Evolutionary conservation across 2,888 invertebrate species (phyloP), one percentile per base, ranked within the genome.

Genomic region (Cheilosia soror): DNA sequence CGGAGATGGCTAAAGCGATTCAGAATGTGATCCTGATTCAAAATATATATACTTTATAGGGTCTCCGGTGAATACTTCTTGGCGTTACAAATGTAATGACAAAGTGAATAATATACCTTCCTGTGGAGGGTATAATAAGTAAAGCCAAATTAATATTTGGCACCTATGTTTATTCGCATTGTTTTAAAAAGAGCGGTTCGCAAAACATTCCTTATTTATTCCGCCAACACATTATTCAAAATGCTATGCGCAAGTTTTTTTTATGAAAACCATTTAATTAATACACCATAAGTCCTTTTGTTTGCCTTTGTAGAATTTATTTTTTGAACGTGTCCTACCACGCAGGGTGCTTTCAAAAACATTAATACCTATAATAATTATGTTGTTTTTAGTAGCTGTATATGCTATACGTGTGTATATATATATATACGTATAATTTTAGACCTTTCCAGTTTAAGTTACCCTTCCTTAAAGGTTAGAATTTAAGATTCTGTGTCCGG

Each of bases 301-400:
- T 31, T 63, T 31, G 31, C n/a, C 20, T 13, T n/a, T 13, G 13
- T 2, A 20, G 2, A 49, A 33, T 33, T 25, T 65, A 65, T 65
- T 65, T 49, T 49, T 7, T 49, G 49, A 49, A 65, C 44, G 15
- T 62, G n/a, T 47, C 31, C 42, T 31, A 62, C 47, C 47, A 62
- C 31, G 15, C 15, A 20, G 47, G 60, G 7, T 60, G 31, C 62
- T 47, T 31, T 31, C 4, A 7, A 47, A 47, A 63, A 47, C 25
- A 33, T 47, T 47, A 31, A 29, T 20, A 1, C 2, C 1, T 20
- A 47, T 13, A 20, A 33, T 49, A 49, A 63, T 33, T 51, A 11
- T 25, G 25, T 65, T 65, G 33, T 49, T 7, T 49, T 65, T 47
- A 7, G 44, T 2, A 11, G 9, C 42, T 27, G 40, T 40, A 11